phyloP scores from a whole-genome alignment of 35 echinoderm and acorn worm species.

The Apostichopus japonicus region DNA sequence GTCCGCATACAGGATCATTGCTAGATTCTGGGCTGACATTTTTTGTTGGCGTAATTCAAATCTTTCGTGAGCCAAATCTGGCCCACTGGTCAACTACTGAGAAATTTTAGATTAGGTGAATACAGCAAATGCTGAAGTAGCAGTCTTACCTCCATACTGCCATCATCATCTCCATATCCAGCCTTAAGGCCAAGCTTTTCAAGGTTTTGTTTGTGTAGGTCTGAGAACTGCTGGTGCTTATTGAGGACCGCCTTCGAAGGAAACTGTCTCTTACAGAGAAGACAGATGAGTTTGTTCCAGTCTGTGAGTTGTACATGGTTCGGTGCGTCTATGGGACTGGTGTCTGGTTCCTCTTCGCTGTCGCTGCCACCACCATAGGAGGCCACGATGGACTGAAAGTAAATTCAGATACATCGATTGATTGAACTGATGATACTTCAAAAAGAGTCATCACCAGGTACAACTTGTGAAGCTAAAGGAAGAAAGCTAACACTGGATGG shows the following conservation, averaged over 20 bases:
- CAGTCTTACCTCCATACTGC: not conserved
- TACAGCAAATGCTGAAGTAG: too few species aligned
- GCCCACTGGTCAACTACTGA: too few species aligned
- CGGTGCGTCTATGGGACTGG: slow-evolving; percentile 28
- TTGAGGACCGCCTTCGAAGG: slow-evolving; percentile 81
- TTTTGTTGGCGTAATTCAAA: too few species aligned
- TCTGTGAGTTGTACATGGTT: slow-evolving; percentile 69
- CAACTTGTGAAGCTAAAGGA: too few species aligned
- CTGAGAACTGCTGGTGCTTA: slow-evolving; percentile 96
- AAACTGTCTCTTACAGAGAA: slow-evolving; percentile 98
- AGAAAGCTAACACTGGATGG: too few species aligned
- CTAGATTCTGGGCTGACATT: too few species aligned
- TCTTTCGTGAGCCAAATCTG: too few species aligned
- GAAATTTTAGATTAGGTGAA: too few species aligned
- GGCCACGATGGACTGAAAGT: slow-evolving; percentile 66
- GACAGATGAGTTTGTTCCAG: slow-evolving; percentile 91
- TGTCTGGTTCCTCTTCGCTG: slow-evolving; percentile 82
- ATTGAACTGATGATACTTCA: too few species aligned
- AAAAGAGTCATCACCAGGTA: too few species aligned
- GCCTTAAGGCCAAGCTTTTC: slow-evolving; percentile 59
- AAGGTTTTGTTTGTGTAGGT: slow-evolving; percentile 92
- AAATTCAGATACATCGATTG: too few species aligned
- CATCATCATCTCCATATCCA: slow-evolving; percentile 25
- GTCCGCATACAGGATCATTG: too few species aligned
- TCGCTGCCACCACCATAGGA: slow-evolving; percentile 95